Evolutionary conservation across 2,888 invertebrate species (phyloP).

Genomic region (Graphium colonna): DNA sequence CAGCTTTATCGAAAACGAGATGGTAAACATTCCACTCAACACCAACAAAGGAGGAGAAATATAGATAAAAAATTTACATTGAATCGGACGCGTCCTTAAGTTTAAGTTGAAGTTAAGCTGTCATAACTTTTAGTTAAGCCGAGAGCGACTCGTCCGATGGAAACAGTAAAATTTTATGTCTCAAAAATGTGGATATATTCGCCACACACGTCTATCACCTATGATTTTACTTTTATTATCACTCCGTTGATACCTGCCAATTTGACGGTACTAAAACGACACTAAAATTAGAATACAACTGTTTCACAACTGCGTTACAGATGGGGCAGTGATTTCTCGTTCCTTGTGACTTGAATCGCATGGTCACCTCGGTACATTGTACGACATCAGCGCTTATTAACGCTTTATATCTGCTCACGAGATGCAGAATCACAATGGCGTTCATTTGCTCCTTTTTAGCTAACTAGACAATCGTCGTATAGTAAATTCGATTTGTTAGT

Average conservation of each 20-base stretch:
- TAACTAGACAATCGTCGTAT: constrained; percentile 5
- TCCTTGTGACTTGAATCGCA: constrained; percentile 17
- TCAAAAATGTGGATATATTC: constrained; percentile 62
- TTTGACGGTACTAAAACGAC: constrained; percentile 41
- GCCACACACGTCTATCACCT: constrained; percentile 59
- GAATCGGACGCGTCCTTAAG: no score
- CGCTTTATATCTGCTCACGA: constrained; percentile 14
- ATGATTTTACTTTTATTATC: constrained; percentile 58
- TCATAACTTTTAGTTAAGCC: no score
- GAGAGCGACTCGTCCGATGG: constrained; percentile 43
- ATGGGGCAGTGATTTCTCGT: constrained; percentile 28
- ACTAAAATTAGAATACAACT: constrained; percentile 44
- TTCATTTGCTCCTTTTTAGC: not conserved
- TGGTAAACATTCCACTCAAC: not conserved
- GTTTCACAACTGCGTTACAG: constrained; percentile 27
- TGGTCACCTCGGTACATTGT: constrained; percentile 16
- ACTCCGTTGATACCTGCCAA: constrained; percentile 41
- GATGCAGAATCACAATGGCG: constrained; percentile 8
- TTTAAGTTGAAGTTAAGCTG: constrained; percentile 14
- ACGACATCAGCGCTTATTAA: constrained; percentile 11
- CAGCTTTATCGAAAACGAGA: constrained; percentile 30
- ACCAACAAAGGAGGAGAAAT: constrained; percentile 31
- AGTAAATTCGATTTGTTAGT: constrained; percentile 4
- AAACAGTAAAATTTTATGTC: constrained; percentile 62
- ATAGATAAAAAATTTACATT: constrained; percentile 5